Evolutionary conservation across 2,113 vertebrate species (phyloP).

Genomic region (Pseudois nayaur): DNA sequence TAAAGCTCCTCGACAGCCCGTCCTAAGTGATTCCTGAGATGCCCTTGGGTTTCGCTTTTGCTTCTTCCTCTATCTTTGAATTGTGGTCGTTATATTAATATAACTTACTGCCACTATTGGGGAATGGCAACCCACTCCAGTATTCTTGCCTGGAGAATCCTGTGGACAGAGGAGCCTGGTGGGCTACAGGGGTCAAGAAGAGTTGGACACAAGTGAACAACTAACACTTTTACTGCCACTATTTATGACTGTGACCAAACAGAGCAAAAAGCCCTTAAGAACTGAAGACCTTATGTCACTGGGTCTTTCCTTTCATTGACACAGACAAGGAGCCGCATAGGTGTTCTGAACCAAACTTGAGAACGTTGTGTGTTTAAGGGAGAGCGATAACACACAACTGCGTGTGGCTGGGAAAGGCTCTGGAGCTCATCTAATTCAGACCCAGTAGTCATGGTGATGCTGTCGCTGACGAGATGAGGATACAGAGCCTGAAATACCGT

Average conservation of each 20-base stretch:
- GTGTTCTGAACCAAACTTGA: not conserved
- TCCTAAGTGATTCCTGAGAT: not conserved
- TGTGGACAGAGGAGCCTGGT: not conserved
- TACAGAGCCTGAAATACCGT: conserved; percentile 46
- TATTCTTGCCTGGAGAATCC: not conserved
- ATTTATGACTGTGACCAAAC: not conserved
- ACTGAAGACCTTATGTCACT: not conserved
- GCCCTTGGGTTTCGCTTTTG: not conserved
- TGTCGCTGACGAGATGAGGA: not conserved
- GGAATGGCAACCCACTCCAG: not conserved
- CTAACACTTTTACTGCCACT: not conserved
- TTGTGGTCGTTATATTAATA: conserved; percentile 4
- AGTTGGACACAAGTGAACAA: not conserved
- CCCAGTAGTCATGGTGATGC: conserved; percentile 25
- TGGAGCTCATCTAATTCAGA: not conserved
- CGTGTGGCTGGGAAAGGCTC: not conserved
- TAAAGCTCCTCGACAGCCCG: not conserved
- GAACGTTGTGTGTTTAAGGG: not conserved
- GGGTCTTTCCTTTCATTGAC: not conserved
- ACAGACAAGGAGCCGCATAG: accelerated
- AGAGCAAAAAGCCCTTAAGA: not conserved
- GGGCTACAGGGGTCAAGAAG: not conserved
- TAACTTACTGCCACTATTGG: not conserved
- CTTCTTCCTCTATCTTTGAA: conserved; percentile 33
- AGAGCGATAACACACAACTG: accelerated